These are phyloP conservation scores for Melanotus villosus DNA, from an alignment of 2,888 invertebrate genomes.

Conservation along the genomic window DNA sequence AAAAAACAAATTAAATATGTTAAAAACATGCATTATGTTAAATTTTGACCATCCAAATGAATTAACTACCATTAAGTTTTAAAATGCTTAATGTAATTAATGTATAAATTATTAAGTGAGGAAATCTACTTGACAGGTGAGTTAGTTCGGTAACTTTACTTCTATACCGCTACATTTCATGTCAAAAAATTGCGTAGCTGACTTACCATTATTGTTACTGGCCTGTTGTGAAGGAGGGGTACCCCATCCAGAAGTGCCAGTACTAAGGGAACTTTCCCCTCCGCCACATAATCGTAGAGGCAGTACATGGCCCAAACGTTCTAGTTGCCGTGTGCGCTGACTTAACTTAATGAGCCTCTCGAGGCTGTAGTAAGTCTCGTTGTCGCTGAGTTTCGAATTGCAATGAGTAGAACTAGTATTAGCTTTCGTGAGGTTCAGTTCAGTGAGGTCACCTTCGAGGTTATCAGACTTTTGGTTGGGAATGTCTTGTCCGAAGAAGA, in stretches of 20 bases:
- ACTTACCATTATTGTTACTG: conserved; percentile 72
- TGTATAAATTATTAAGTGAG: no score
- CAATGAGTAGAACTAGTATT: conserved; percentile 45
- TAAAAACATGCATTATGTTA: no score
- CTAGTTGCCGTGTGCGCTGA: conserved; percentile 58
- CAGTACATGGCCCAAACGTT: conserved; percentile 60
- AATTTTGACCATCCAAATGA: no score
- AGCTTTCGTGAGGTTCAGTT: conserved; percentile 54
- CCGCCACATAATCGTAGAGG: conserved; percentile 81
- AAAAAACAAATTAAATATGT: no score
- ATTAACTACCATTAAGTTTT: no score
- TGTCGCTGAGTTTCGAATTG: conserved; percentile 53
- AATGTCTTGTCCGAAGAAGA: conserved; percentile 69
- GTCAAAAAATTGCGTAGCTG: no score
- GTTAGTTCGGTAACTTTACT: conserved; percentile 40
- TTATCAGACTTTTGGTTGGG: conserved; percentile 70
- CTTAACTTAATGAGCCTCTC: conserved; percentile 54
- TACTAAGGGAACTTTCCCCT: conserved; percentile 86
- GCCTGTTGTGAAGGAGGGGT: conserved; percentile 79
- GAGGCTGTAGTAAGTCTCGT: conserved; percentile 49
- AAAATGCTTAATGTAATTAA: no score
- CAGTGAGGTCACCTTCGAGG: conserved; percentile 65
- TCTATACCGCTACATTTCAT: no score
- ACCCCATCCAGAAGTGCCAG: conserved; percentile 83
- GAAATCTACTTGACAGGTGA: background rate